These are phyloP conservation scores for Mechanitis messenoides DNA, from an alignment of 2,888 invertebrate species.

Conservation along the genomic window DNA sequence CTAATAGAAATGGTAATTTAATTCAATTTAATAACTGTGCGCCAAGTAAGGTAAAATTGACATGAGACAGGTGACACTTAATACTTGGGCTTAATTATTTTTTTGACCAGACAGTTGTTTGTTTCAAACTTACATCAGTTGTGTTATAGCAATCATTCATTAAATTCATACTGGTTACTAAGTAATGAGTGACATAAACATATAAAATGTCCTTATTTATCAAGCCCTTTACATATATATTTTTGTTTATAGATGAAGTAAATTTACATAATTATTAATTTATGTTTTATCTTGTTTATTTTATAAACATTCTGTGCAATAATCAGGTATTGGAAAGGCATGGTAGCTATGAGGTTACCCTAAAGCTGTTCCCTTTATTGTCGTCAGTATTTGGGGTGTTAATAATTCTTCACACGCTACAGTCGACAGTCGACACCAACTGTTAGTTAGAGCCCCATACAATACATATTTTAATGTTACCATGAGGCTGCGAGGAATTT, in stretches of 20 bases:
- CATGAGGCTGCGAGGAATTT: conserved; percentile 14
- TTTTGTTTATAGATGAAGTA: too few relatives aligned
- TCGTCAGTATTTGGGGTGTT: conserved; percentile 60
- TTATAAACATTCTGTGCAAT: neutral
- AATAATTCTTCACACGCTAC: conserved; percentile 59
- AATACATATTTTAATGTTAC: conserved; percentile 10
- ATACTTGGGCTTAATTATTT: conserved; percentile 30
- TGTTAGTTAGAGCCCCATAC: conserved; percentile 38
- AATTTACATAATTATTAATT: too few relatives aligned
- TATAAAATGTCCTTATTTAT: neutral
- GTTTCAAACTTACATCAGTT: conserved; percentile 25
- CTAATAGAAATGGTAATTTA: neutral
- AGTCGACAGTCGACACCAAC: conserved; percentile 41
- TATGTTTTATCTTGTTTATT: too few relatives aligned
- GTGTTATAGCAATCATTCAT: conserved; percentile 7
- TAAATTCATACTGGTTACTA: conserved; percentile 12
- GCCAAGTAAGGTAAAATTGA: conserved; percentile 26
- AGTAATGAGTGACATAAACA: neutral
- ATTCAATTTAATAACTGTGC: conserved; percentile 8
- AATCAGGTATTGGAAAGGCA: conserved; percentile 6
- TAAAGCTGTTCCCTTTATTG: conserved; percentile 51
- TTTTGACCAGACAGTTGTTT: conserved; percentile 23
- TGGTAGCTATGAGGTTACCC: conserved; percentile 35
- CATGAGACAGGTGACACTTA: conserved; percentile 31
- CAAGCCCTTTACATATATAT: neutral